phyloP scores from a whole-genome alignment of 2,113 vertebrate genomes.

The Rostratula benghalensis region DNA sequence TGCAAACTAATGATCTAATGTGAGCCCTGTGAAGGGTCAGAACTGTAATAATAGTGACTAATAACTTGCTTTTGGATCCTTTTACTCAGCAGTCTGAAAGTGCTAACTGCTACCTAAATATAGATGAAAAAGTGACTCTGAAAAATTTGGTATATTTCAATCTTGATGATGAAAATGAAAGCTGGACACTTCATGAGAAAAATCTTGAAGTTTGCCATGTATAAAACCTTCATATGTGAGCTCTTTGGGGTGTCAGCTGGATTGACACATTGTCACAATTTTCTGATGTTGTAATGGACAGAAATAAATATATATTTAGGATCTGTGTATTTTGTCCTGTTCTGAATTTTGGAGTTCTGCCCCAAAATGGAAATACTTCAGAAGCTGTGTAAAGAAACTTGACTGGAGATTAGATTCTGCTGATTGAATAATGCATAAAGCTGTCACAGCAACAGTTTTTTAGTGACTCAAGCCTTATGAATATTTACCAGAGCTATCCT shows the following conservation, averaged over 20 bases:
- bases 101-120: background rate
- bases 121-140: background rate
- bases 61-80: background rate
- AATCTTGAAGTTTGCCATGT: background rate
- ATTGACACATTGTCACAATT: background rate
- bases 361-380: background rate
- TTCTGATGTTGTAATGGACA: background rate
- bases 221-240: background rate
- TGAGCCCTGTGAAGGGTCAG: background rate
- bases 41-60: background rate
- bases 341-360: background rate
- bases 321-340: background rate
- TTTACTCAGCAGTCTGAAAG: background rate
- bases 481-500: background rate
- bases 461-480: conserved; percentile 7
- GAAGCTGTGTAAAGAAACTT: conserved; percentile 1
- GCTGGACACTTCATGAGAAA: background rate
- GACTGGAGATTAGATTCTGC: background rate
- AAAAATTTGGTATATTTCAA: background rate
- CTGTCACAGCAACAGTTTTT: background rate
- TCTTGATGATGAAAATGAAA: background rate
- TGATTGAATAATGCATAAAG: background rate
- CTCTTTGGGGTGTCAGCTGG: background rate
- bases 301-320: background rate
- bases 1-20: background rate